phyloP scores from a whole-genome alignment of 2,888 invertebrate species.

The Lepidonotus clava region DNA sequence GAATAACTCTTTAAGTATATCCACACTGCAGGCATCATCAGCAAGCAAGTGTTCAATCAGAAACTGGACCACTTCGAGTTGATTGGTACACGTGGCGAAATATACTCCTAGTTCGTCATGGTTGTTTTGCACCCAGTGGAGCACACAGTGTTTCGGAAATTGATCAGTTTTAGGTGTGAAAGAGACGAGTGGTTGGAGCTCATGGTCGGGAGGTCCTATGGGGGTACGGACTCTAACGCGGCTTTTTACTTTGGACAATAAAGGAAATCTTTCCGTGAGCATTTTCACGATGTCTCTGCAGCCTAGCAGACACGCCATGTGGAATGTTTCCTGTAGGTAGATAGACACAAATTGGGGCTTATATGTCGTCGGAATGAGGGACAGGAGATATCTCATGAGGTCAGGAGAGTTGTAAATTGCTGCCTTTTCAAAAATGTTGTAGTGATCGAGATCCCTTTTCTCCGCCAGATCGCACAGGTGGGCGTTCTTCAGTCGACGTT shows the following conservation, averaged over 20 bases:
- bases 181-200: neutral
- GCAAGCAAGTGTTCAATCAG: neutral
- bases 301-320: neutral
- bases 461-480: neutral
- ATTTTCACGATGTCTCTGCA: neutral
- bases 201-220: neutral
- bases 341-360: neutral
- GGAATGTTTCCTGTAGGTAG: neutral
- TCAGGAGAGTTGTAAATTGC: neutral
- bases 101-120: neutral
- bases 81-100: neutral
- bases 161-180: neutral
- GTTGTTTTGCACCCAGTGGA: neutral
- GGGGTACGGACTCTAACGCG: neutral
- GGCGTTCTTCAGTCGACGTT: neutral
- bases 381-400: neutral
- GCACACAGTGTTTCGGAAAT: neutral
- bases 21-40: neutral
- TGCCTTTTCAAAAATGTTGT: neutral
- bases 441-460: neutral
- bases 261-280: neutral
- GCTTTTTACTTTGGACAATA: neutral
- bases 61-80: neutral
- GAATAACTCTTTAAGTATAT: neutral
- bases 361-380: neutral